A percentile compares a stretch with the other conserved stretches of the same genome.
phyloP scores from a whole-genome alignment of 37 sponge, comb jelly and placozoan genomes.

The Dysidea cf. avara region DNA sequence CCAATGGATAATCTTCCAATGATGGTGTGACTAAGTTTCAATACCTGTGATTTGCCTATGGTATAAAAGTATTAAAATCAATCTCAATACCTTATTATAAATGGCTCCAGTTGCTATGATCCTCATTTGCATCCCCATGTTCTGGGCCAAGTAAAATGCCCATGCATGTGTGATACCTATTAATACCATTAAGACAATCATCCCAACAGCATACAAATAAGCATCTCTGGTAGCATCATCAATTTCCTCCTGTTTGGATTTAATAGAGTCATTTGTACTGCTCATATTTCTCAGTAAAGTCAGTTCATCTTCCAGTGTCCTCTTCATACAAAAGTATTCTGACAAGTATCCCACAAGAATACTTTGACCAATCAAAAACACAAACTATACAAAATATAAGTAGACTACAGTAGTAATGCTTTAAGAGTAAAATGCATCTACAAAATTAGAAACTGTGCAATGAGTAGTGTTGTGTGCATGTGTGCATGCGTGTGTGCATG shows the following conservation, averaged over 20 bases:
- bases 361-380: constrained; percentile 42
- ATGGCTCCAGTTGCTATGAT: constrained; percentile 56
- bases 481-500: too few species aligned
- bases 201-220: constrained; percentile 46
- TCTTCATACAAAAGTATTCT: constrained; percentile 46
- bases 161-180: constrained; percentile 33
- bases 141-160: constrained; percentile 33
- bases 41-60: constrained; percentile 16
- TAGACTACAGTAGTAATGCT: too few species aligned
- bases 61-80: too few species aligned
- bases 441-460: too few species aligned
- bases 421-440: too few species aligned
- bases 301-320: constrained; percentile 18
- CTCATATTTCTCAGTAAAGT: too few species aligned
- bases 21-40: constrained; percentile 48
- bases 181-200: constrained; percentile 14
- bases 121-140: constrained; percentile 45
- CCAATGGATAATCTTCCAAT: constrained; percentile 54
- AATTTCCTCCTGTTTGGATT: too few species aligned
- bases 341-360: constrained; percentile 50
- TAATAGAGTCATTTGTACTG: too few species aligned
- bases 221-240: constrained; percentile 28
- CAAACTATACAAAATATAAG: constrained; percentile 16
- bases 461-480: too few species aligned
- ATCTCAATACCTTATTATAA: constrained; percentile 49